phyloP scores from a whole-genome alignment of 2,797 vertebrate species.

The Triplophysa bombifrons region DNA sequence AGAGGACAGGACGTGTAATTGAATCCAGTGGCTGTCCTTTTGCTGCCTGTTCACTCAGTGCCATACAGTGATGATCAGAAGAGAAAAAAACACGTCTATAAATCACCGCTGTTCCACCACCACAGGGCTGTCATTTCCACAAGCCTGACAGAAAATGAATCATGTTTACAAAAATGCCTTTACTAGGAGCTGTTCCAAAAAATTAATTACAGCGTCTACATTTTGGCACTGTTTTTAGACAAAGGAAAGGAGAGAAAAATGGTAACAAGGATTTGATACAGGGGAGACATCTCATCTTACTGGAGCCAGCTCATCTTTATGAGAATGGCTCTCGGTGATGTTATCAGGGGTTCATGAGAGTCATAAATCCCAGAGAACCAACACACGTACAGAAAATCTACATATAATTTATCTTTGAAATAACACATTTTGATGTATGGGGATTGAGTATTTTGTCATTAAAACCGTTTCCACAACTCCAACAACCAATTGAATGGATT shows the following conservation, averaged over 20 bases:
- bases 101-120: slow-evolving; percentile 44
- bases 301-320: background rate
- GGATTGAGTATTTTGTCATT: background rate
- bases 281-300: background rate
- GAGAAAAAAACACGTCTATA: slow-evolving; percentile 49
- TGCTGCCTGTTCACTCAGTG: slow-evolving; percentile 45
- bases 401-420: background rate
- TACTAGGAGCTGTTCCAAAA: slow-evolving; percentile 37
- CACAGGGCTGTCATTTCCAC: slow-evolving; percentile 47
- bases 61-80: slow-evolving; percentile 41
- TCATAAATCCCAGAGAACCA: background rate
- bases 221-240: slow-evolving; percentile 14
- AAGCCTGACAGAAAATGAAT: slow-evolving; percentile 57
- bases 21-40: slow-evolving; percentile 24
- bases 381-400: background rate
- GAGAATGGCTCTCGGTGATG: background rate
- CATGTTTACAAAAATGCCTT: slow-evolving; percentile 54
- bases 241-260: slow-evolving; percentile 9
- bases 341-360: background rate
- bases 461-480: background rate
- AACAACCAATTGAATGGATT: background rate
- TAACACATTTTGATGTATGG: background rate
- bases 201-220: slow-evolving; percentile 37
- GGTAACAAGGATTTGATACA: background rate
- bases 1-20: slow-evolving; percentile 36